phyloP scores from a whole-genome alignment of 2,113 vertebrate species.

The Benitochromis conjunctus region DNA sequence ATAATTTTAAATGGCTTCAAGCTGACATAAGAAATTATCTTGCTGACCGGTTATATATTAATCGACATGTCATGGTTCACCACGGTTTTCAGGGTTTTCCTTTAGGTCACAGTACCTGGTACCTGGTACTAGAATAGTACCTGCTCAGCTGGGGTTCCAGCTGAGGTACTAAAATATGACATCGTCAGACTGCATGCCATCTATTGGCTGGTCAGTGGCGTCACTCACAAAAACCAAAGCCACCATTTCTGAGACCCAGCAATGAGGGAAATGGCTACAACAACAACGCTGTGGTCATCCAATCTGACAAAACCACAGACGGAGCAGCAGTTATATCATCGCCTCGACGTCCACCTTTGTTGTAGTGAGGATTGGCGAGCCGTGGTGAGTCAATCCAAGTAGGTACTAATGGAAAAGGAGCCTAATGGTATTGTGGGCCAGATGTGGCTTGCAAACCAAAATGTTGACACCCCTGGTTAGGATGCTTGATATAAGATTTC shows the following conservation, averaged over 20 bases:
- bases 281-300: neutral
- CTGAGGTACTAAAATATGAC: too few species aligned
- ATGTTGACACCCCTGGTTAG: neutral
- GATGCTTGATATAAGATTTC: neutral
- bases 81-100: too few species aligned
- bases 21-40: neutral
- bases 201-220: neutral
- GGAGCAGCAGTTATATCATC: neutral
- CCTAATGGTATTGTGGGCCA: neutral
- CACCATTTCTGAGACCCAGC: neutral
- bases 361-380: too few species aligned
- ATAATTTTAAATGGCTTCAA: neutral
- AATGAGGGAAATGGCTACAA: rapidly evolving
- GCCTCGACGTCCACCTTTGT: neutral
- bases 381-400: neutral
- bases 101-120: too few species aligned
- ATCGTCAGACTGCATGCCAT: too few species aligned
- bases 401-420: neutral
- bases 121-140: too few species aligned
- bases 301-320: neutral
- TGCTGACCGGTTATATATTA: neutral
- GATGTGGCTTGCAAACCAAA: too few species aligned
- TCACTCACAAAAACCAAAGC: neutral
- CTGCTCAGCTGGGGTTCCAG: too few species aligned
- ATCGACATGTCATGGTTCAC: too few species aligned